phyloP scores from a whole-genome alignment of 35 echinoderm and acorn worm genomes.

The Ptychodera flava region DNA sequence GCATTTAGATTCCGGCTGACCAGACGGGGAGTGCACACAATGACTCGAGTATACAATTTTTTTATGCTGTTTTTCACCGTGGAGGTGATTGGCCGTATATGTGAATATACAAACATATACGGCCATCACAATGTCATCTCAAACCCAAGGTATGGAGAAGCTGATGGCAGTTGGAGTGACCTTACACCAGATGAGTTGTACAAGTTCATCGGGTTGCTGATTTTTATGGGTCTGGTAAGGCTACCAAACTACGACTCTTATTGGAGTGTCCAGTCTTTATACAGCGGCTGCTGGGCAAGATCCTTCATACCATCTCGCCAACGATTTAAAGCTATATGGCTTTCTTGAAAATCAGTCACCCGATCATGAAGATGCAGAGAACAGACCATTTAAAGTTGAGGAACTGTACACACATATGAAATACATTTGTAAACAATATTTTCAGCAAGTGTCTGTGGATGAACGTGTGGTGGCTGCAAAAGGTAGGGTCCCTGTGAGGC shows the following conservation, averaged over 20 bases:
- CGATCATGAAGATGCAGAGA: background rate
- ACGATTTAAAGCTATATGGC: background rate
- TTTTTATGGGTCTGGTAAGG: background rate
- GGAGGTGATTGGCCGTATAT: background rate
- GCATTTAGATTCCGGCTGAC: background rate
- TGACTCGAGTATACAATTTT: background rate
- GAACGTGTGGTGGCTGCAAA: conserved; percentile 32
- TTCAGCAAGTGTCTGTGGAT: conserved; percentile 22
- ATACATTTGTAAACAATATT: background rate
- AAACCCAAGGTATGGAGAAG: background rate
- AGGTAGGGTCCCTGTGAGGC: conserved; percentile 6
- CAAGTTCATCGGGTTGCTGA: background rate
- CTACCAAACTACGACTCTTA: background rate
- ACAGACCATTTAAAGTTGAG: background rate
- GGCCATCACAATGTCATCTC: background rate
- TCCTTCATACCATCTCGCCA: background rate
- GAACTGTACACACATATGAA: background rate
- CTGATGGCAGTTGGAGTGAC: background rate
- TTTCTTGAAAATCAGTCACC: background rate
- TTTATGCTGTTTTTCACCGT: background rate
- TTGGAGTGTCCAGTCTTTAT: background rate
- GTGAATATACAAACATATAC: background rate
- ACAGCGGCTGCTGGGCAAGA: background rate
- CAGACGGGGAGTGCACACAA: background rate
- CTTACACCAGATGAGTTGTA: background rate